These are phyloP conservation scores for Agriopis leucophaearia DNA, from an alignment of 2,888 invertebrate species.

Conservation along the genomic window DNA sequence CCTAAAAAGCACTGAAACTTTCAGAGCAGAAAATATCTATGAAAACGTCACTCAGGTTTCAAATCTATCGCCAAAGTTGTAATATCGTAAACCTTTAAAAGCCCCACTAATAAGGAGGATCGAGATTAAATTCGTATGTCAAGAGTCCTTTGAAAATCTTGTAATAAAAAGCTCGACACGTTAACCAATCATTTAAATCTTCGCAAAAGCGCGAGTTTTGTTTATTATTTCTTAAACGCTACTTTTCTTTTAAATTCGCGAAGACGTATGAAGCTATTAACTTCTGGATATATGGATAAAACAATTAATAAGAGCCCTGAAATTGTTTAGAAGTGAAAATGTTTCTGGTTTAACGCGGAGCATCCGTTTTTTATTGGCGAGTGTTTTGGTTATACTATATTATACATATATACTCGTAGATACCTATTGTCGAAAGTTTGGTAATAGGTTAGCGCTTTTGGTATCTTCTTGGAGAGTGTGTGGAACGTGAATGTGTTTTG, in stretches of 20 bases:
- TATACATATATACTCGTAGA: too few species aligned
- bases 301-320: too few species aligned
- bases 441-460: too few species aligned
- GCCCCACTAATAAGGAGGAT: not conserved
- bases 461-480: too few species aligned
- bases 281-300: not conserved
- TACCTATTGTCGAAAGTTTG: too few species aligned
- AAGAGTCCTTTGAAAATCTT: slow-evolving; percentile 26
- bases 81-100: slow-evolving; percentile 6
- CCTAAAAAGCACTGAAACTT: too few species aligned
- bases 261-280: slow-evolving; percentile 48
- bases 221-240: slow-evolving; percentile 40
- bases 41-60: too few species aligned
- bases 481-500: too few species aligned
- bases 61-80: slow-evolving; percentile 6
- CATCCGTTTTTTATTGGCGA: too few species aligned
- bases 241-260: slow-evolving; percentile 42
- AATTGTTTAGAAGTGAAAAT: too few species aligned
- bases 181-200: slow-evolving; percentile 6
- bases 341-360: too few species aligned
- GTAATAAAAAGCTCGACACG: slow-evolving; percentile 20
- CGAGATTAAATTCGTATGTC: slow-evolving; percentile 8
- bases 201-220: slow-evolving; percentile 18
- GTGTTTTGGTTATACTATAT: too few species aligned
- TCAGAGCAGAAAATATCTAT: not conserved